A percentile compares a stretch with the other conserved stretches of the same genome.
phyloP scores from a whole-genome alignment of 2,113 vertebrate genomes.

The Phrynosoma blainvillii region DNA sequence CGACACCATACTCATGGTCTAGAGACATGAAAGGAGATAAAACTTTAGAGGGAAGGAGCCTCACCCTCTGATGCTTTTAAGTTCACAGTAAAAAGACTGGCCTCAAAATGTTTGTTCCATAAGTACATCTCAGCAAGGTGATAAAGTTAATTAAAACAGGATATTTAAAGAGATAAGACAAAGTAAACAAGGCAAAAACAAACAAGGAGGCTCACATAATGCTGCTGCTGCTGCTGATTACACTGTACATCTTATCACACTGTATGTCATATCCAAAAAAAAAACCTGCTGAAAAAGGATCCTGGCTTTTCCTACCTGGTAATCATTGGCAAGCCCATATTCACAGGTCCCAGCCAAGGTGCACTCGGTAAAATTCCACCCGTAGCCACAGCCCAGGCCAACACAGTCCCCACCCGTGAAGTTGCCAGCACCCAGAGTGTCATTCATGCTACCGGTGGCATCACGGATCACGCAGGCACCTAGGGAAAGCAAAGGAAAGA shows the following conservation, averaged over 20 bases:
- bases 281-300: neutral
- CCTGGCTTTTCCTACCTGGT: constrained; percentile 60
- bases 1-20: constrained; percentile 76
- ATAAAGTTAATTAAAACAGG: too few species aligned
- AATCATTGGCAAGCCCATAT: constrained; percentile 71
- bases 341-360: constrained; percentile 52
- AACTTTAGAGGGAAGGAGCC: neutral
- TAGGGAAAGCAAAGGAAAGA: constrained; percentile 29
- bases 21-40: neutral
- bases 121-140: too few species aligned
- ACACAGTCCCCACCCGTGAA: constrained; percentile 56
- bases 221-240: too few species aligned
- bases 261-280: too few species aligned
- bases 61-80: too few species aligned
- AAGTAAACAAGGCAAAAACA: too few species aligned
- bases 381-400: constrained; percentile 68
- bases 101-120: too few species aligned
- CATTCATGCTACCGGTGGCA: constrained; percentile 74
- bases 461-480: constrained; percentile 73
- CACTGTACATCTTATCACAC: too few species aligned
- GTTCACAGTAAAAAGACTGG: too few species aligned
- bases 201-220: too few species aligned
- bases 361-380: constrained; percentile 80
- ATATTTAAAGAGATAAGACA: too few species aligned
- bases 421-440: constrained; percentile 56